Conservation (phyloP, 2,797 vertebrate genomes). For the Poeciliopsis infans region DNA sequence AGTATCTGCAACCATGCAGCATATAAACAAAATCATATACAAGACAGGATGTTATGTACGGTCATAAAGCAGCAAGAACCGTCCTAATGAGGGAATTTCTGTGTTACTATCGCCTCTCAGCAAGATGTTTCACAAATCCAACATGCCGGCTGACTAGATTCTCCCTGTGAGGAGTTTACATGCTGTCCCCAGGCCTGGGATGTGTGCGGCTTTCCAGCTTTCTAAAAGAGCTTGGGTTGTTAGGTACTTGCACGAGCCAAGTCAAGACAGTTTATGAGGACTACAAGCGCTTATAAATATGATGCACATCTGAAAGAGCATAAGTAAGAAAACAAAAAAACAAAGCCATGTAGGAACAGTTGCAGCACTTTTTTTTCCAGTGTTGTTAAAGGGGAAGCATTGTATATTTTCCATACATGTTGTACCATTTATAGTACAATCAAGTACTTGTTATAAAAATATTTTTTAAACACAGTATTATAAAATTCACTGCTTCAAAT, state of each 20-base stretch:
- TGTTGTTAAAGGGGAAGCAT: background rate
- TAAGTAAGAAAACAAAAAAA: background rate
- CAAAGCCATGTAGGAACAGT: background rate
- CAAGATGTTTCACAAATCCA: conserved; percentile 4
- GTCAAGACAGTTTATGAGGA: conserved; percentile 5
- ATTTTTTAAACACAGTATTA: too few relatives aligned
- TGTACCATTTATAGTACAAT: too few relatives aligned
- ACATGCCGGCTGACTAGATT: background rate
- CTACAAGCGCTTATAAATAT: background rate
- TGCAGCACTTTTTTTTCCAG: background rate
- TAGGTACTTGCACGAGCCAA: background rate
- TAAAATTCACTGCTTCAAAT: too few relatives aligned
- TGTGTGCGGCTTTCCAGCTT: background rate
- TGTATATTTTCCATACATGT: background rate
- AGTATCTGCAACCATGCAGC: background rate
- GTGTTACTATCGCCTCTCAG: background rate
- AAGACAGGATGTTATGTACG: conserved; percentile 10
- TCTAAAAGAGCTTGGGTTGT: background rate
- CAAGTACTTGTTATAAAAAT: too few relatives aligned
- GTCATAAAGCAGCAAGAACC: conserved; percentile 15
- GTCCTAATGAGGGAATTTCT: background rate
- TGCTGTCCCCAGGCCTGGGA: background rate
- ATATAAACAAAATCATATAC: background rate
- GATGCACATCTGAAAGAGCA: background rate
- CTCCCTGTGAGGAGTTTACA: conserved; percentile 1